Conservation (phyloP, 1,140 invertebrate species). For the Brachionus plicatilis region DNA sequence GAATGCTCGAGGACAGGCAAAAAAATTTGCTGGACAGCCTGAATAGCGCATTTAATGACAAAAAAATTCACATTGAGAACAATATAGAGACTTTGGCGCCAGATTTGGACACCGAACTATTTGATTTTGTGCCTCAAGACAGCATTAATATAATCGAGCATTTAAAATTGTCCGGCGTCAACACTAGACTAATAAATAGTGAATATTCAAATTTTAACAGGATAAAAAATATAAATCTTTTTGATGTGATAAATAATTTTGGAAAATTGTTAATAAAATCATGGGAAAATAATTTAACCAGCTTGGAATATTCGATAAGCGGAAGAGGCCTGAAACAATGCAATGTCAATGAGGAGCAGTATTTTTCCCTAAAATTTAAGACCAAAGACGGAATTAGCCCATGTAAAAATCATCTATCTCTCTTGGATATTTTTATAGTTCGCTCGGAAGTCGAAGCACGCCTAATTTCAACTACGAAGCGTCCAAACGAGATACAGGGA, state of each 20-base stretch:
- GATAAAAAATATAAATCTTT: conserved; percentile 48
- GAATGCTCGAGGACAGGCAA: conserved; percentile 54
- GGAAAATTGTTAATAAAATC: conserved; percentile 46
- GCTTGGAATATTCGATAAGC: conserved; percentile 55
- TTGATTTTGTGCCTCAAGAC: neutral
- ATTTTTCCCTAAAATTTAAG: neutral
- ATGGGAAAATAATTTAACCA: conserved; percentile 52
- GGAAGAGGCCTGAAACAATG: conserved; percentile 56
- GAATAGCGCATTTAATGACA: conserved; percentile 51
- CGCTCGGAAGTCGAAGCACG: neutral
- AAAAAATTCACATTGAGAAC: conserved; percentile 45
- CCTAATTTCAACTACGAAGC: neutral
- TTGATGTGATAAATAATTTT: conserved; percentile 50
- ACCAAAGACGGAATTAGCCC: neutral
- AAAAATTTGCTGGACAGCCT: conserved; percentile 55
- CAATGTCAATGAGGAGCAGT: conserved; percentile 47
- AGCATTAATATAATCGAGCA: conserved; percentile 52
- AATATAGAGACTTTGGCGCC: conserved; percentile 51
- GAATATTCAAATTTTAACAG: conserved; percentile 53
- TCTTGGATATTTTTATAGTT: conserved; percentile 6
- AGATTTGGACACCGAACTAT: neutral
- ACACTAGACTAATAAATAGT: conserved; percentile 57
- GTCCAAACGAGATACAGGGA: neutral
- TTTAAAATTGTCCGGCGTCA: conserved; percentile 52
- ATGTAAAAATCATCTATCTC: neutral